These are phyloP conservation scores for Hermaeophaga mercurialis DNA, from an alignment of 2,888 invertebrate species.

Conservation along the genomic window DNA sequence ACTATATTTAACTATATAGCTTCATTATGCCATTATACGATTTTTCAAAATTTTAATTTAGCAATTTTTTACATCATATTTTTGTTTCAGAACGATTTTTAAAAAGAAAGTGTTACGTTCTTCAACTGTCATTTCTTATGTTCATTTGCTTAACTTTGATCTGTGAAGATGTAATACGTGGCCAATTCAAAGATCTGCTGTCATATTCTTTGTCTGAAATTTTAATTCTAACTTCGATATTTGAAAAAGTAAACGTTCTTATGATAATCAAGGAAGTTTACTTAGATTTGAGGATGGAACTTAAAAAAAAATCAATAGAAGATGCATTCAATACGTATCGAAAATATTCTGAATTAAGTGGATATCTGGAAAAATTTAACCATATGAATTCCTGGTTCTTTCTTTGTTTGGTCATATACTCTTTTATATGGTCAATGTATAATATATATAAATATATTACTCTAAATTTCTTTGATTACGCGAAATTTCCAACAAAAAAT, in stretches of 20 bases:
- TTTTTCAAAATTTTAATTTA: too few species aligned
- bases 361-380: constrained; percentile 14
- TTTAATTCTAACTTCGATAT: constrained; percentile 24
- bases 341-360: constrained; percentile 7
- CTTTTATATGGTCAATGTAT: constrained; percentile 34
- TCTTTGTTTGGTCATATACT: constrained; percentile 22
- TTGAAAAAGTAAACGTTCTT: constrained; percentile 26
- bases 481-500: constrained; percentile 27
- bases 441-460: constrained; percentile 33
- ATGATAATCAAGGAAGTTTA: constrained; percentile 8
- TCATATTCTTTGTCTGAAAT: constrained; percentile 29
- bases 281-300: constrained; percentile 13
- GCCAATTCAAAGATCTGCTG: constrained; percentile 17
- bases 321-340: not conserved
- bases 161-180: constrained; percentile 19
- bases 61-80: not conserved
- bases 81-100: constrained; percentile 13
- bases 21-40: too few species aligned
- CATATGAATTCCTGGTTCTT: constrained; percentile 27
- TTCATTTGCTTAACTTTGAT: constrained; percentile 14
- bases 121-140: constrained; percentile 10
- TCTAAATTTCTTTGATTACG: constrained; percentile 22
- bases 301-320: constrained; percentile 1
- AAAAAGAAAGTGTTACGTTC: constrained; percentile 9
- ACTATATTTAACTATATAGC: too few species aligned